Evolutionary conservation across 2,113 vertebrate genomes (phyloP).

Genomic region (Mustelus asterias): DNA sequence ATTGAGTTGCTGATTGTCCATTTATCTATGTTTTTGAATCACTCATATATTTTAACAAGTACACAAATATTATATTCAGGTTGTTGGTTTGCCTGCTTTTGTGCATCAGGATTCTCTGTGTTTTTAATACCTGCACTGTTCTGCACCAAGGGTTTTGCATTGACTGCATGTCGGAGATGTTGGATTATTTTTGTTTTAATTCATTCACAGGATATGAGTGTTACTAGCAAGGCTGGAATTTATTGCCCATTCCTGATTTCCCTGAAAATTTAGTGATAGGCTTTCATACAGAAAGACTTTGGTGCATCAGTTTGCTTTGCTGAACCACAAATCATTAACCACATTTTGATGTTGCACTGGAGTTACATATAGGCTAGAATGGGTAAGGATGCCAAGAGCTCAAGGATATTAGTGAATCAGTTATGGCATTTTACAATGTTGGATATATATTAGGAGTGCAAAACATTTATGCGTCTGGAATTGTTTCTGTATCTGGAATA

Average conservation of each 20-base stretch:
- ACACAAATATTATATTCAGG: background rate
- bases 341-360: background rate
- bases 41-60: background rate
- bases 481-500: too few relatives aligned
- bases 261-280: background rate
- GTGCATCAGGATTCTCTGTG: background rate
- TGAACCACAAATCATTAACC: background rate
- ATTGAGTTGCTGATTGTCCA: background rate
- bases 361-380: background rate
- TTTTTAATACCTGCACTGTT: background rate
- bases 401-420: too few relatives aligned
- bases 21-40: background rate
- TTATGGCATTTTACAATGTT: too few relatives aligned
- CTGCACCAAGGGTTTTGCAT: background rate
- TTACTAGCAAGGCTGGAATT: background rate
- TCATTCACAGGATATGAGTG: background rate
- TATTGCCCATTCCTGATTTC: background rate
- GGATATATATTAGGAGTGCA: too few relatives aligned
- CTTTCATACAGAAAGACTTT: background rate
- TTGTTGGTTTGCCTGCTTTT: background rate
- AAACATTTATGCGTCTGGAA: too few relatives aligned
- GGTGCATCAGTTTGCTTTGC: background rate
- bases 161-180: background rate
- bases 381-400: background rate
- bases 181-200: background rate